Conservation (phyloP, 2,888 invertebrate species). For the Philonicus albiceps region DNA sequence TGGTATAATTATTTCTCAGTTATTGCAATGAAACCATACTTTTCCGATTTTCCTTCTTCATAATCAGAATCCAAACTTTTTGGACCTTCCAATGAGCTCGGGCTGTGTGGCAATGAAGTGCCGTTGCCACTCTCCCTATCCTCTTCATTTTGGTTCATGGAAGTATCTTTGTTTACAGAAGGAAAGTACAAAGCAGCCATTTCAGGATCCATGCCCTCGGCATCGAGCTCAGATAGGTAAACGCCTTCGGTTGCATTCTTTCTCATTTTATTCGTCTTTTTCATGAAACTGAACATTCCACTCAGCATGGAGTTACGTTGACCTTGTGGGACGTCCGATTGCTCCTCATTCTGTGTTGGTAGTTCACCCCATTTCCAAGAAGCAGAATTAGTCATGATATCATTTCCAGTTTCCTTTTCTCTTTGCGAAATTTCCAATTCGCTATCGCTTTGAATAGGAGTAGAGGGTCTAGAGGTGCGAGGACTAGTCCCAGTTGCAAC, state of each 20-base stretch:
- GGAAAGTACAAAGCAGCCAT: constrained; percentile 88
- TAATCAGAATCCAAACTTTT: constrained; percentile 85
- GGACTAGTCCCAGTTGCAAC: constrained; percentile 69
- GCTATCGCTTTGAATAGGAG: constrained; percentile 92
- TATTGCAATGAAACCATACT: constrained; percentile 57
- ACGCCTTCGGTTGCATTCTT: constrained; percentile 72
- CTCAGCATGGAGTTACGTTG: constrained; percentile 78
- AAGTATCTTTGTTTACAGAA: constrained; percentile 55
- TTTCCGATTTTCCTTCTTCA: constrained; percentile 74
- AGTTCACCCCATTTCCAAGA: constrained; percentile 94
- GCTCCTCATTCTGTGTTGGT: constrained; percentile 64
- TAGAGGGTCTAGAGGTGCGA: constrained; percentile 74
- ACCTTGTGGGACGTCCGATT: constrained; percentile 55
- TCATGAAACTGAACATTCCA: constrained; percentile 94
- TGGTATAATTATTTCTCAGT: not conserved
- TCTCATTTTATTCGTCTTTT: constrained; percentile 71
- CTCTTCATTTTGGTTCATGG: constrained; percentile 71
- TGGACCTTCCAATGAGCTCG: constrained; percentile 84
- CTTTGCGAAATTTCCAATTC: constrained; percentile 79
- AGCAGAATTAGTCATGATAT: constrained; percentile 56
- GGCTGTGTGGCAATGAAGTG: constrained; percentile 92
- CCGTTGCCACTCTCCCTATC: constrained; percentile 97
- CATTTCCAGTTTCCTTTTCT: constrained; percentile 59
- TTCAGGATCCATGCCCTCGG: constrained; percentile 91
- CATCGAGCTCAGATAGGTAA: constrained; percentile 90